Percentiles rank a stretch among this genome's conserved stretches.
phyloP scores from a whole-genome alignment of 2,888 invertebrate species.

The Metellina segmentata region DNA sequence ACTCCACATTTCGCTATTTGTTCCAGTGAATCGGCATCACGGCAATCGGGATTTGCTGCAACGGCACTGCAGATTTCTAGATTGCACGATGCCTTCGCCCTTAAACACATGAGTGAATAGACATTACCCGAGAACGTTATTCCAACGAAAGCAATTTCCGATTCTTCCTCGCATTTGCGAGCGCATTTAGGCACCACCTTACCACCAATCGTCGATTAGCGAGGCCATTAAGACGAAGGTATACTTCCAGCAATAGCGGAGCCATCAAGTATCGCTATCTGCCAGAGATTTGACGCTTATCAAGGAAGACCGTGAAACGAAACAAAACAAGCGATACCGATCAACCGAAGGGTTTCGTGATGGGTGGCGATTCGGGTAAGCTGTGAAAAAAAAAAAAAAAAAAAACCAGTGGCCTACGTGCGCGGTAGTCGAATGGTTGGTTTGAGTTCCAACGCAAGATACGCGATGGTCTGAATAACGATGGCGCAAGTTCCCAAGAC shows the following conservation, averaged over 20 bases:
- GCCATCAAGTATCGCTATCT: constrained; percentile 17
- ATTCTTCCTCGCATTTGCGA: constrained; percentile 6
- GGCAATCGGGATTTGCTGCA: not conserved
- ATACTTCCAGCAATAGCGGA: constrained; percentile 2
- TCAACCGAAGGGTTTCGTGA: not conserved
- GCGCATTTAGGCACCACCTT: constrained; percentile 14
- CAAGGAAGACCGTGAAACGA: not conserved
- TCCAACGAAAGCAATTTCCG: constrained; percentile 20
- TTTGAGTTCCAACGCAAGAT: too few species aligned
- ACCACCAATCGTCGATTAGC: constrained; percentile 24
- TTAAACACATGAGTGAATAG: constrained; percentile 10
- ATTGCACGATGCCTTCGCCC: not conserved
- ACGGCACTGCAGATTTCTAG: not conserved
- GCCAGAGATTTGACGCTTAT: not conserved
- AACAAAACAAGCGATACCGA: constrained; percentile 14
- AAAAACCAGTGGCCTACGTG: too few species aligned
- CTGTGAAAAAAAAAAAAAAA: too few species aligned
- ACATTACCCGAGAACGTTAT: constrained; percentile 51
- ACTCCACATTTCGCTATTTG: not conserved
- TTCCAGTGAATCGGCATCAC: not conserved
- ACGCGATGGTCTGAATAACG: too few species aligned
- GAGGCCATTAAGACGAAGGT: constrained; percentile 17
- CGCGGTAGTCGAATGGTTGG: too few species aligned
- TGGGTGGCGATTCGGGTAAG: constrained; percentile 2
- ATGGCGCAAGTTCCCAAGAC: too few species aligned